Evolutionary conservation across 2,888 invertebrate species (phyloP).

Genomic region (Nomada ferruginata): DNA sequence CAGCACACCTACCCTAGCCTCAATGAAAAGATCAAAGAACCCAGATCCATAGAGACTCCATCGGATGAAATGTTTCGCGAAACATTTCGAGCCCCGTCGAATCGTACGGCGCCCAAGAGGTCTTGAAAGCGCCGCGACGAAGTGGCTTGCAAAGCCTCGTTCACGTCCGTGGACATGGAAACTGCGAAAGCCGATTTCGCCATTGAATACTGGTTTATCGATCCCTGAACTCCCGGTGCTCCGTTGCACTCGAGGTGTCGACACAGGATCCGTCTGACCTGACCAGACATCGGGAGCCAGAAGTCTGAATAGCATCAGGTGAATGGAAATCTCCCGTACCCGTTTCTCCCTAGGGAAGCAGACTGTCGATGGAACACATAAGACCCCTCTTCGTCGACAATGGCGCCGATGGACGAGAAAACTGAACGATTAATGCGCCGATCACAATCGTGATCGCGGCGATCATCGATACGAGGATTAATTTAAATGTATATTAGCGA

Average conservation of each 20-base stretch:
- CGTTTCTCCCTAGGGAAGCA: constrained; percentile 5
- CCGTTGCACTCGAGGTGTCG: constrained; percentile 47
- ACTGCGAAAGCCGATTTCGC: constrained; percentile 53
- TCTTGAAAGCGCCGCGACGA: constrained; percentile 4
- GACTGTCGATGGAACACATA: constrained; percentile 2
- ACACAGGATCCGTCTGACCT: constrained; percentile 36
- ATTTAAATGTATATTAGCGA: constrained; percentile 48
- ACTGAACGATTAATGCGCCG: constrained; percentile 43
- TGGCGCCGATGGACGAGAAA: constrained; percentile 53
- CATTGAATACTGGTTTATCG: constrained; percentile 51
- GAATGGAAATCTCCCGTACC: constrained; percentile 47
- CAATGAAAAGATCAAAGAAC: too few species aligned
- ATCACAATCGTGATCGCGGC: constrained; percentile 5
- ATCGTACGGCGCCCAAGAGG: background rate
- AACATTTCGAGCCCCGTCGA: background rate
- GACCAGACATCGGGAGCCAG: constrained; percentile 45
- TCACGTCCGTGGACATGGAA: constrained; percentile 36
- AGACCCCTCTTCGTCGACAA: constrained; percentile 22
- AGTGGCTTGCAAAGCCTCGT: constrained; percentile 28
- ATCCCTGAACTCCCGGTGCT: constrained; percentile 44
- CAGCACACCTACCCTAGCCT: too few species aligned
- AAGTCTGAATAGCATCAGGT: constrained; percentile 52
- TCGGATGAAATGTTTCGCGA: background rate
- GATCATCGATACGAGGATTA: constrained; percentile 25
- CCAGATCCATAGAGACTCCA: too few species aligned